Evolutionary conservation across 1,140 invertebrate species (phyloP).

Genomic region (Ylistrum balloti): DNA sequence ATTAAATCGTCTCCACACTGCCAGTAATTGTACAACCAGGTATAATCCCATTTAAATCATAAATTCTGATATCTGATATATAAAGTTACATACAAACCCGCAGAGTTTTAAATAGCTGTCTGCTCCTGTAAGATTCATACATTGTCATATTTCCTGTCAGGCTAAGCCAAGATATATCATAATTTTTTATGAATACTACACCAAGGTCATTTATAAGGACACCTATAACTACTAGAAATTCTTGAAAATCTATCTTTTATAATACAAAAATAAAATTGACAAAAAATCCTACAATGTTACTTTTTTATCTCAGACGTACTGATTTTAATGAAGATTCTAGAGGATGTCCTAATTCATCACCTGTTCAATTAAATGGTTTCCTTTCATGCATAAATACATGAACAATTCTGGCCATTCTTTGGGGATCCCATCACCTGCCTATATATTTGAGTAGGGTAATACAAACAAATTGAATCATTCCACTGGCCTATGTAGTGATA

Average conservation of each 20-base stretch:
- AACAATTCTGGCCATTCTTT: too few relatives aligned
- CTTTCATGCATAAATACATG: not conserved
- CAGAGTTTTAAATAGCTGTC: constrained; percentile 23
- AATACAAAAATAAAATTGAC: too few relatives aligned
- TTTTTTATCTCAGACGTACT: too few relatives aligned
- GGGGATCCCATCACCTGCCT: too few relatives aligned
- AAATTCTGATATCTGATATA: constrained; percentile 18
- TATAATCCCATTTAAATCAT: not conserved
- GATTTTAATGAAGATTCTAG: too few relatives aligned
- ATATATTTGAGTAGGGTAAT: not conserved
- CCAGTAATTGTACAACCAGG: not conserved
- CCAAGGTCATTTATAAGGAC: too few relatives aligned
- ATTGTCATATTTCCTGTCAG: not conserved
- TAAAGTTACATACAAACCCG: not conserved
- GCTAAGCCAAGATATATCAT: not conserved
- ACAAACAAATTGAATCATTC: not conserved
- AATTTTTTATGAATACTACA: too few relatives aligned
- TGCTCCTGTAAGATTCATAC: not conserved
- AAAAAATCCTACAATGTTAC: too few relatives aligned
- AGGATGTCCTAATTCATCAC: not conserved
- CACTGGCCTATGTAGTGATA: not conserved
- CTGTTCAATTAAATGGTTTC: not conserved
- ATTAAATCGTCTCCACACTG: not conserved
- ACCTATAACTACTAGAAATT: too few relatives aligned
- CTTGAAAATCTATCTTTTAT: too few relatives aligned